Base-by-base conservation (phyloP, 2,113 vertebrate species). In the Rhinopithecus roxellana region DNA sequence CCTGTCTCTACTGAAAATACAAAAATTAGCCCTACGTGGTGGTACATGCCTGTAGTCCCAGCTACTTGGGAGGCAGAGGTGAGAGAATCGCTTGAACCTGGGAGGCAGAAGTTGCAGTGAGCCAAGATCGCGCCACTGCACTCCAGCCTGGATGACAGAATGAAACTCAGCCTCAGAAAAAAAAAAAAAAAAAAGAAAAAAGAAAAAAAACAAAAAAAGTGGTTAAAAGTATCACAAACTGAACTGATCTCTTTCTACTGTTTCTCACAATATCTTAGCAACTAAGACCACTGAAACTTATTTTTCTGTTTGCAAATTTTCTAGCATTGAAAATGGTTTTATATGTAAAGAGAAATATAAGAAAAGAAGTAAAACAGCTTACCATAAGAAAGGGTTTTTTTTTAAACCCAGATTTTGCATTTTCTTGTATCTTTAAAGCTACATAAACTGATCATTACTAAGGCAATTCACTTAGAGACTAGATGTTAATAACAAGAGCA, bases 211-310 rank as follows among this genome's bases (percentile, higher is more conserved):
- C 1, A 8, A 92, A 94, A 90, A 88, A 83, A 57, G 16, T 95
- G 64, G 52, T 91, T 93, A 82, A 97, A 98, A 45, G 70, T 92
- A 52, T 43, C 98, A 95, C 94, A 90, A 97, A 97, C 93, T 89
- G 7, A 64, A 82, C 13, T 91, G 20, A 89, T 67, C 97, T 88
- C 77, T 67, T 98, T 89, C 79, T 79, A 32, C 67, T 27, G 64
- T 84, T 90, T 93, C 67, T 79, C 18, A 67, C 2, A 90, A 38
- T 40, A 96, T 61, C n/a, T 95, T 93, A 57, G 22, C 86, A 16
- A 90, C 50, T 93, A 22, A 97, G 9, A 82, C 1, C 55, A 30
- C 3, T 40, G 55, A 10, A 77, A 95, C 92, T 82, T 82, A n/a
- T 77, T 89, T 96, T 25, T 90, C 18, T 13, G 86, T 83, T 83